Conservation (phyloP, 1,140 invertebrate genomes). For the Portunus trituberculatus region DNA sequence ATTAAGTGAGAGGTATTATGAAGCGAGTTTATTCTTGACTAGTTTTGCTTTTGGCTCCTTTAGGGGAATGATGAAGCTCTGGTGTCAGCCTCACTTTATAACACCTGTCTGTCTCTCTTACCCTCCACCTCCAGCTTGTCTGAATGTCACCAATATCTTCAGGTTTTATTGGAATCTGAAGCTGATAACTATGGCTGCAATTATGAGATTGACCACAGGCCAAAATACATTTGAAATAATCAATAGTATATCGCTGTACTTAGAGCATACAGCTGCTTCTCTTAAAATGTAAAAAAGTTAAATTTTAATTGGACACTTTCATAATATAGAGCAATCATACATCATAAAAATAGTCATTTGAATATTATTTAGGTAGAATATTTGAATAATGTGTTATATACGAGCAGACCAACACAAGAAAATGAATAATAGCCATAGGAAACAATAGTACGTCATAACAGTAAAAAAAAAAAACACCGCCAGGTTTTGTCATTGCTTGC, state of each 20-base stretch:
- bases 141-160: too few relatives aligned
- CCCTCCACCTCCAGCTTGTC: too few relatives aligned
- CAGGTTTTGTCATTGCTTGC: not conserved
- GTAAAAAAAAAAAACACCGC: not conserved
- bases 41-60: too few relatives aligned
- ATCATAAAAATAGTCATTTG: constrained; percentile 8
- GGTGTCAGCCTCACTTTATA: too few relatives aligned
- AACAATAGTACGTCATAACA: not conserved
- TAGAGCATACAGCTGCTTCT: not conserved
- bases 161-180: not conserved
- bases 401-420: not conserved
- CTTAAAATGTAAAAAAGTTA: not conserved
- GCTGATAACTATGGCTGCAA: not conserved
- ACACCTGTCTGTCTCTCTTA: too few relatives aligned
- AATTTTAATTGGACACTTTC: not conserved
- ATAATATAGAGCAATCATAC: not conserved
- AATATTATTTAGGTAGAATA: too few relatives aligned
- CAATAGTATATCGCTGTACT: not conserved
- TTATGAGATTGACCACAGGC: not conserved
- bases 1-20: too few relatives aligned
- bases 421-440: not conserved
- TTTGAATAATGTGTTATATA: not conserved
- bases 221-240: not conserved
- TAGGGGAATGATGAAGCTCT: too few relatives aligned
- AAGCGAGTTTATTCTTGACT: too few relatives aligned